Conservation (phyloP, 2,888 invertebrate genomes). For the Hoplodrina blanda region DNA sequence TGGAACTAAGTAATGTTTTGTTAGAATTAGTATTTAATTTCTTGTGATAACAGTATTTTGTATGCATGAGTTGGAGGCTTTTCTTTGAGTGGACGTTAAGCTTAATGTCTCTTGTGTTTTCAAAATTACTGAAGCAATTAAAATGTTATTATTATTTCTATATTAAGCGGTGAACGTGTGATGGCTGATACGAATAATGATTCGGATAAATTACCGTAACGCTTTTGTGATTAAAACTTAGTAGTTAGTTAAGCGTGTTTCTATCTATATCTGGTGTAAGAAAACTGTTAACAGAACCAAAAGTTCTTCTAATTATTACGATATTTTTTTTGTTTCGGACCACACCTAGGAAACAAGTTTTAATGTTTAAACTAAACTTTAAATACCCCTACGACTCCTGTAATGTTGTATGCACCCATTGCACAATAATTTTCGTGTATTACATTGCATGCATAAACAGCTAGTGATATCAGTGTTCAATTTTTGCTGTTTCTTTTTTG, state of each 20-base stretch:
- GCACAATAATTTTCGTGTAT: too few species aligned
- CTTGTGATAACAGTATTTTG: conserved; percentile 34
- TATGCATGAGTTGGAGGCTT: conserved; percentile 39
- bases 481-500: too few species aligned
- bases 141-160: conserved; percentile 1
- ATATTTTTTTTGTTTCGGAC: too few species aligned
- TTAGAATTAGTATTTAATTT: conserved; percentile 30
- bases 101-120: conserved; percentile 1
- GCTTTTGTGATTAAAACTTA: background rate
- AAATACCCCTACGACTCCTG: too few species aligned
- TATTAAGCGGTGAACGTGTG: background rate
- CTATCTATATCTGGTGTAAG: background rate
- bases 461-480: too few species aligned
- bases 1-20: conserved; percentile 21
- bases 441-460: too few species aligned
- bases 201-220: background rate
- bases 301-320: too few species aligned
- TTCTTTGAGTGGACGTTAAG: conserved; percentile 17
- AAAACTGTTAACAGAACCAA: too few species aligned
- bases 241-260: background rate
- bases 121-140: conserved; percentile 13
- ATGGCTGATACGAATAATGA: background rate
- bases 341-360: too few species aligned
- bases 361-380: too few species aligned
- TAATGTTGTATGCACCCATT: too few species aligned